These are phyloP conservation scores for Osmerus eperlanus DNA, from an alignment of 2,113 vertebrate species.

Conservation along the genomic window DNA sequence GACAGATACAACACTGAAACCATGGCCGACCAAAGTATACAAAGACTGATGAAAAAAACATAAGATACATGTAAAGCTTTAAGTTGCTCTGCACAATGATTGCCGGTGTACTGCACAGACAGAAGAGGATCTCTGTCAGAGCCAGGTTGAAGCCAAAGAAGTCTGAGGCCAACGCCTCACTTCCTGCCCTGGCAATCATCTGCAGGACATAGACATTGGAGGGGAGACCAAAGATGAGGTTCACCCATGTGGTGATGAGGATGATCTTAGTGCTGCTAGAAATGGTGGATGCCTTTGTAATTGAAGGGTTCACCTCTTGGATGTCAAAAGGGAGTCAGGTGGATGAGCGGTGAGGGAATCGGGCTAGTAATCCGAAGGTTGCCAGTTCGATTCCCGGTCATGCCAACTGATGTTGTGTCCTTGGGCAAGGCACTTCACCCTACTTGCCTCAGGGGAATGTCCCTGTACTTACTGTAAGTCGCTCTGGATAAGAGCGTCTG, in stretches of 20 bases:
- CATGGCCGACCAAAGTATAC: neutral
- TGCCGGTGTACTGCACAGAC: neutral
- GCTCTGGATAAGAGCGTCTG: no score
- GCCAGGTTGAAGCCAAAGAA: neutral
- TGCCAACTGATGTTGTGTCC: no score
- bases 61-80: neutral
- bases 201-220: neutral
- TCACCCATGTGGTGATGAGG: neutral
- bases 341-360: no score
- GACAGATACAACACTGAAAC: constrained; percentile 10
- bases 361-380: no score
- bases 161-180: neutral
- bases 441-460: no score
- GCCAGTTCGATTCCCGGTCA: no score
- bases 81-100: neutral
- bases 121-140: constrained; percentile 4
- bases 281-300: neutral
- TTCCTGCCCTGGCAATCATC: neutral
- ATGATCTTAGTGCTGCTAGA: neutral
- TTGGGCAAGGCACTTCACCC: no score
- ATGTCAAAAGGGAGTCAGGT: neutral
- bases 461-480: no score
- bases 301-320: neutral
- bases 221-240: neutral
- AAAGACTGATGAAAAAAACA: neutral